phyloP scores from a whole-genome alignment of 1,140 invertebrate genomes.

The Nephila pilipes region DNA sequence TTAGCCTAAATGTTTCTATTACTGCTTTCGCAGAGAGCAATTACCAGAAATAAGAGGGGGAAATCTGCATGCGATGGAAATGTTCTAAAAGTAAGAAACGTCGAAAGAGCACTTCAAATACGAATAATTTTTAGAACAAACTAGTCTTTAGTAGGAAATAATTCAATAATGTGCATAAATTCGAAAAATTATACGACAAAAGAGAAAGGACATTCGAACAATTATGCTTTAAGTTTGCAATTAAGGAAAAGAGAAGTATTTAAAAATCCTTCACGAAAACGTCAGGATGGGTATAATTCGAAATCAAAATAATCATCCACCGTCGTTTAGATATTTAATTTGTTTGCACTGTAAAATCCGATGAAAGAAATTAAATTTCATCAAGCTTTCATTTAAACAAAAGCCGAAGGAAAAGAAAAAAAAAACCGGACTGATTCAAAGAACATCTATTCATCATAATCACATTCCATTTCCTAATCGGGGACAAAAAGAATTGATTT shows the following conservation, averaged over 20 bases:
- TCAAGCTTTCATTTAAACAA: neutral
- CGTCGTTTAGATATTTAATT: conserved; percentile 12
- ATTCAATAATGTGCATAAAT: neutral
- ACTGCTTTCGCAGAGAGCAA: too few relatives aligned
- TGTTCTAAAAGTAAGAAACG: neutral
- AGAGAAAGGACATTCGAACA: neutral
- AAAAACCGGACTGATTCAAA: neutral
- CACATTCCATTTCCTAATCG: conserved; percentile 51
- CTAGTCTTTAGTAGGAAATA: neutral
- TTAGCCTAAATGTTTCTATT: too few relatives aligned
- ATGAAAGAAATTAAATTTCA: conserved; percentile 26
- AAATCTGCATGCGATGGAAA: too few relatives aligned
- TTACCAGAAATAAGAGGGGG: too few relatives aligned
- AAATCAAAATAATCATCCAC: conserved; percentile 13
- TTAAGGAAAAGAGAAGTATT: neutral
- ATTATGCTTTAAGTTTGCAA: neutral
- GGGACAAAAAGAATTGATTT: conserved; percentile 37
- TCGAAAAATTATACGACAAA: neutral
- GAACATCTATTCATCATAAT: conserved; percentile 20
- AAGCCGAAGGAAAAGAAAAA: neutral
- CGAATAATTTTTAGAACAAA: neutral
- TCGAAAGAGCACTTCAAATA: neutral
- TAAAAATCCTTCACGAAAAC: neutral
- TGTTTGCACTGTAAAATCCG: neutral
- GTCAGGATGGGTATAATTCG: conserved; percentile 11